phyloP scores from a whole-genome alignment of 2,113 vertebrate genomes.

The Octodon degus region DNA sequence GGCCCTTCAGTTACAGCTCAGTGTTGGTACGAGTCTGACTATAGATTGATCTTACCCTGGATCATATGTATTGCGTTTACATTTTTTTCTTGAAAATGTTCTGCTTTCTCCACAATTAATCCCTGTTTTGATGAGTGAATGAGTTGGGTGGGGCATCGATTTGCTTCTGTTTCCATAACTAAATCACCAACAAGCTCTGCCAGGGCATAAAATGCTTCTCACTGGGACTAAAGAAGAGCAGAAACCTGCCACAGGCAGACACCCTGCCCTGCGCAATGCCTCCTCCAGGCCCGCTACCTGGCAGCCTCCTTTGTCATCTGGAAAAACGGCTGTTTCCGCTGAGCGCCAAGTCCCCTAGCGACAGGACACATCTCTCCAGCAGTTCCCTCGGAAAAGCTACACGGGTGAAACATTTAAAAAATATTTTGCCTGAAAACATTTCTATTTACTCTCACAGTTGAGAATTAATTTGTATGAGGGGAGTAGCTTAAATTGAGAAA shows the following conservation, averaged over 20 bases:
- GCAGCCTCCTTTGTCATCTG: neutral
- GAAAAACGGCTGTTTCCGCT: neutral
- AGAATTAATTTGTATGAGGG: conserved; percentile 41
- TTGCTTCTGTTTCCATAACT: neutral
- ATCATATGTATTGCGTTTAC: neutral
- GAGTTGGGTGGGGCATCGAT: neutral
- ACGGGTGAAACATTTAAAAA: neutral
- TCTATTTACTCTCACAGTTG: conserved; percentile 34
- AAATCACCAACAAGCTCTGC: neutral
- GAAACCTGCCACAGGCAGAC: neutral
- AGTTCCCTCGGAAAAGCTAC: neutral
- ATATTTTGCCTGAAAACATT: conserved; percentile 47
- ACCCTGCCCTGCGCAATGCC: neutral
- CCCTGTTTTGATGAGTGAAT: conserved; percentile 33
- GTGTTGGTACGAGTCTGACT: conserved; percentile 2
- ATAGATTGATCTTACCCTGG: neutral
- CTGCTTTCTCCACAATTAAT: conserved; percentile 13
- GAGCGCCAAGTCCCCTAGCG: neutral
- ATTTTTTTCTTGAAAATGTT: conserved; percentile 22
- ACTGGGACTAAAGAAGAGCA: neutral
- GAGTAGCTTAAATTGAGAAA: conserved; percentile 63
- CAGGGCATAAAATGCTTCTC: neutral
- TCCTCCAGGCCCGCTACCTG: neutral
- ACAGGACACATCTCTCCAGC: neutral
- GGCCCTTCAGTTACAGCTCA: neutral